Percentiles rank a stretch among this genome's conserved stretches.
Conservation (phyloP, 2,797 vertebrate genomes). For the Scleropages formosus region DNA sequence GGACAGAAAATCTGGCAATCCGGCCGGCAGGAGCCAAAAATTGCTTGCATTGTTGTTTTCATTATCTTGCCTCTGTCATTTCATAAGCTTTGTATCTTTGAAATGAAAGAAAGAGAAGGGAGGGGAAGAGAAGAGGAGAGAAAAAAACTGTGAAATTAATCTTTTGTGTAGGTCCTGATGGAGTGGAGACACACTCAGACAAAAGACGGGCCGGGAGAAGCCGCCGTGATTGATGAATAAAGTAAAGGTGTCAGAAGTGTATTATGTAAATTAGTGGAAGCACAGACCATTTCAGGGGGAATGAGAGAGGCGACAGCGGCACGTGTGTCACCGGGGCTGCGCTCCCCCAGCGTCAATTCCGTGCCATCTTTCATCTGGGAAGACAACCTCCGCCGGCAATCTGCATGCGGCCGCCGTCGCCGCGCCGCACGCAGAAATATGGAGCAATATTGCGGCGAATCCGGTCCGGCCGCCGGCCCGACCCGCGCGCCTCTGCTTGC, state of each 20-base stretch:
- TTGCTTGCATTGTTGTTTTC: slow-evolving; percentile 98
- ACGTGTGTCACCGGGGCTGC: slow-evolving; percentile 80
- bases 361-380: slow-evolving; percentile 93
- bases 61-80: slow-evolving; percentile 98
- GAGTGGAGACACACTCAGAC: slow-evolving; percentile 98
- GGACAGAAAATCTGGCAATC: slow-evolving; percentile 78
- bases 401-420: slow-evolving; percentile 69
- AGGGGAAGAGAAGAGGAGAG: slow-evolving; percentile 47
- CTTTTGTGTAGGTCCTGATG: slow-evolving; percentile 99
- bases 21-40: slow-evolving; percentile 86
- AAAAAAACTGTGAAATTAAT: slow-evolving; percentile 99
- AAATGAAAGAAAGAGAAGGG: slow-evolving; percentile 89
- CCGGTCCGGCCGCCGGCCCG: slow-evolving; percentile 40
- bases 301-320: slow-evolving; percentile 77
- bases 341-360: slow-evolving; percentile 88
- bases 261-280: slow-evolving; percentile 99
- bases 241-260: slow-evolving; percentile 99
- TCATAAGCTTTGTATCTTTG: slow-evolving; percentile 93
- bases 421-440: slow-evolving; percentile 41
- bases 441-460: slow-evolving; percentile 67
- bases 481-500: neutral
- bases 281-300: slow-evolving; percentile 91
- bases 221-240: slow-evolving; percentile 99
- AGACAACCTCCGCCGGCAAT: slow-evolving; percentile 89
- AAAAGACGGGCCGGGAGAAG: slow-evolving; percentile 97